Conservation (phyloP, 1,140 invertebrate genomes). For the Trichoplusia ni region DNA sequence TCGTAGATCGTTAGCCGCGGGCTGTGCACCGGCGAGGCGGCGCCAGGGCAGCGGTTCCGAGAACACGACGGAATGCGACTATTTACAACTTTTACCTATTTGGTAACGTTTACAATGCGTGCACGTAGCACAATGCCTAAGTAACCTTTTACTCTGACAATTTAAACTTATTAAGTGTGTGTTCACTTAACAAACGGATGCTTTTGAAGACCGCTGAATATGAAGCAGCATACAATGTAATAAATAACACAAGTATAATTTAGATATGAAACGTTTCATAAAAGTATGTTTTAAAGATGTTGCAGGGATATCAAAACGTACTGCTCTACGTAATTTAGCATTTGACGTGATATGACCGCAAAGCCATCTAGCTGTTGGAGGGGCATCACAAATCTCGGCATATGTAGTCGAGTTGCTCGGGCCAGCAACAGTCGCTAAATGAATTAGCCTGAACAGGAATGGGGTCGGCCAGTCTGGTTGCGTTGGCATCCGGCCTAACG, state of each 20-base stretch:
- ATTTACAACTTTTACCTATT: slow-evolving; percentile 80
- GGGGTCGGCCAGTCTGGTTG: slow-evolving; percentile 78
- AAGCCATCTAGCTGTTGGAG: slow-evolving; percentile 6
- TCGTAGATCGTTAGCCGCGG: slow-evolving; percentile 18
- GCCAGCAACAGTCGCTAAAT: slow-evolving; percentile 60
- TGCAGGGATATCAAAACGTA: too few species aligned
- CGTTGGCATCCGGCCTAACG: slow-evolving; percentile 79
- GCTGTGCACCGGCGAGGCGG: slow-evolving; percentile 47
- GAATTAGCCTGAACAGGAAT: slow-evolving; percentile 75
- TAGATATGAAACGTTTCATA: too few species aligned
- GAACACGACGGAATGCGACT: slow-evolving; percentile 71
- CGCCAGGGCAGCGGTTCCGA: slow-evolving; percentile 65
- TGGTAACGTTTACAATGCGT: slow-evolving; percentile 73
- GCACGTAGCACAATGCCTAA: slow-evolving; percentile 59
- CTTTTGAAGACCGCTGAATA: slow-evolving; percentile 2
- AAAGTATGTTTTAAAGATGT: too few species aligned
- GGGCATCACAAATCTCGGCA: slow-evolving; percentile 16
- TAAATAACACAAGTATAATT: too few species aligned
- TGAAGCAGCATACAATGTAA: too few species aligned
- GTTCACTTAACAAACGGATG: slow-evolving; percentile 10
- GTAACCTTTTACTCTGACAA: slow-evolving; percentile 58
- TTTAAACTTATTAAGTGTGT: slow-evolving; percentile 41
- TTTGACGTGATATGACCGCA: too few species aligned
- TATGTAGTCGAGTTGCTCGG: slow-evolving; percentile 20
- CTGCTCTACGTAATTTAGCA: too few species aligned